Conservation (phyloP, 30 jellyfish, hydroid and myxozoan genomes). For the Hydractinia symbiolongicarpus region DNA sequence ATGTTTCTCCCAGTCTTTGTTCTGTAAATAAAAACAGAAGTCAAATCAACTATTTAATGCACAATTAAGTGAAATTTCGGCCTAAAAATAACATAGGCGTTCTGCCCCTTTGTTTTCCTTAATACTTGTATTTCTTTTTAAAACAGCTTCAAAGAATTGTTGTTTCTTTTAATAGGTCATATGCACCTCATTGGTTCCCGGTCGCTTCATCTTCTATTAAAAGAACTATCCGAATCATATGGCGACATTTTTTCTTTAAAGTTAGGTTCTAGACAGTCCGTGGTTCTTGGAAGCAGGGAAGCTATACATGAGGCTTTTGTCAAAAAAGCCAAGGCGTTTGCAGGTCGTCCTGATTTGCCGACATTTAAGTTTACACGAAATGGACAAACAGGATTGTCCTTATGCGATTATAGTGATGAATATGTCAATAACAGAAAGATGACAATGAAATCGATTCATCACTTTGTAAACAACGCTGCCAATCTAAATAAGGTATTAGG, state of each 20-base stretch:
- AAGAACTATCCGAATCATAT: conserved; percentile 23
- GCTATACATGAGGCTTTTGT: conserved; percentile 28
- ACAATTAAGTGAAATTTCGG: background rate
- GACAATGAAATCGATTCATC: conserved; percentile 12
- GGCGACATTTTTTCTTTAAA: conserved; percentile 31
- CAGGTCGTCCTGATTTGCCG: conserved; percentile 45
- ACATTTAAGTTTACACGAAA: conserved; percentile 25
- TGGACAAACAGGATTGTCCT: conserved; percentile 27
- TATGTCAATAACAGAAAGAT: conserved; percentile 29
- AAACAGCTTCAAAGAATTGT: background rate
- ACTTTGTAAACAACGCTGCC: background rate
- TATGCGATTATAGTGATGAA: conserved; percentile 24
- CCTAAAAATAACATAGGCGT: background rate
- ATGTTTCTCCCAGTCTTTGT: too few relatives aligned
- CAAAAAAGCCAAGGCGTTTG: conserved; percentile 13
- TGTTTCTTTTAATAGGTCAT: conserved; percentile 1
- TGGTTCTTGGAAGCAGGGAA: conserved; percentile 22
- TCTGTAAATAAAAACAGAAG: too few relatives aligned
- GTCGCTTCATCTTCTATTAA: conserved; percentile 17
- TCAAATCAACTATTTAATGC: too few relatives aligned
- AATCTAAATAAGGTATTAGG: background rate
- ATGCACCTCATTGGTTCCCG: conserved; percentile 22
- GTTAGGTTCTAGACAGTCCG: conserved; percentile 27
- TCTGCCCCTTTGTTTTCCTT: background rate
- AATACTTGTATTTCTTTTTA: background rate